Base-by-base conservation (phyloP, 2,888 invertebrate genomes). In the Pyrgus malvae region DNA sequence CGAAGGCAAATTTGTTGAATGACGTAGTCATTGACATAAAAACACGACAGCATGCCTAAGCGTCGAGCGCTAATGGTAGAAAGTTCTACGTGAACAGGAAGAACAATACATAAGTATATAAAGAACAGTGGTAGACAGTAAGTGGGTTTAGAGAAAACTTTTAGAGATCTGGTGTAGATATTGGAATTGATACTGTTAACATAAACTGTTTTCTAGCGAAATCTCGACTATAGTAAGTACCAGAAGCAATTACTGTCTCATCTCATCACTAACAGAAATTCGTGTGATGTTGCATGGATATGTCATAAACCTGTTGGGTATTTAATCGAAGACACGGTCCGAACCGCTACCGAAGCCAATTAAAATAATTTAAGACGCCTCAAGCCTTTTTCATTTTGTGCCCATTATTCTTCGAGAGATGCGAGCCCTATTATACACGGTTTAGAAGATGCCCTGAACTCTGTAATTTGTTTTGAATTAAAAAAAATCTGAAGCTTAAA, bases 351-450 rank as follows among this genome's bases (percentile, higher is more conserved):
- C 86, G 90, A 81, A 88, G 83, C 88, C 90, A 91, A 91, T 91
- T 91, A 90, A 90, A 90, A 90, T 90, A 90, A 91, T 90, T 89
- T 83, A 86, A 86, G 82, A 85, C 74, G 87, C 89, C 81, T 72
- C 74, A 63, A 76, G 86, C 80, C 76, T 87, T 88, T 85, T 87
- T 87, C 84, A 83, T 87, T 88, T 87, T 86, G 80, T 83, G 83
- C 77, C 82, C 82, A 87, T 89, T 83, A 87, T 82, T 88, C 86
- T 84, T 82, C 78, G 79, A 75, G 79, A 81, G 81, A 85, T 80
- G 76, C 80, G 74, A 80, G 78, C 78, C 82, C 80, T 85, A 85
- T 87, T 87, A 87, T 82, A 82, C 75, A 80, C 79, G 82, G 81
- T 83, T 88, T 86, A 85, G 84, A 78, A 75, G 76, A 80, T 74